Percentiles rank a stretch among this genome's conserved stretches.
These are phyloP conservation scores for Octonoba sinensis DNA, from an alignment of 2,888 invertebrate species.

Conservation along the genomic window DNA sequence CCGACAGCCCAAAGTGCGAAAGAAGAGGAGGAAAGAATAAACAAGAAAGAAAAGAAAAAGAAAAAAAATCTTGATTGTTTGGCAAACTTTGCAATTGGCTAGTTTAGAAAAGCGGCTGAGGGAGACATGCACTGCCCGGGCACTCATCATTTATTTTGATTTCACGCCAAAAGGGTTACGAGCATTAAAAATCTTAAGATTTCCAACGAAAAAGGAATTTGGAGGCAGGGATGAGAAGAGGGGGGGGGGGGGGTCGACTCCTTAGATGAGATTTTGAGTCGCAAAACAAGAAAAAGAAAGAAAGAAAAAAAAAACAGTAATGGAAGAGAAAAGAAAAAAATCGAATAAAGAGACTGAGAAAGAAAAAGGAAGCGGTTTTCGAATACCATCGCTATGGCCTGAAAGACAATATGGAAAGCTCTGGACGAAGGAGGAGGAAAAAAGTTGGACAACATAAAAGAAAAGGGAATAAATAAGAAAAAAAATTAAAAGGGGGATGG, in stretches of 20 bases:
- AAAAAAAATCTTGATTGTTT: constrained; percentile 45
- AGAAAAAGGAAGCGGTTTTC: constrained; percentile 10
- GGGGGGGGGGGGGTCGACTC: constrained; percentile 4
- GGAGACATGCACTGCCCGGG: constrained; percentile 19
- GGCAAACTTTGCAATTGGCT: constrained; percentile 57
- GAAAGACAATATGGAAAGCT: constrained; percentile 57
- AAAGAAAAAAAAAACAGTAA: not conserved
- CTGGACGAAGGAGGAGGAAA: constrained; percentile 7
- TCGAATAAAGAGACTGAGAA: not conserved
- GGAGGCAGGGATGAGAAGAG: not conserved
- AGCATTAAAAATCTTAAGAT: constrained; percentile 50
- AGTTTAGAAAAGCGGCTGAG: constrained; percentile 18
- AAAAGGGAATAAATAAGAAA: not conserved
- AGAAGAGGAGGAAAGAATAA: constrained; percentile 12
- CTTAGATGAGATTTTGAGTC: constrained; percentile 31
- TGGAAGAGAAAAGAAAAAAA: constrained; percentile 3
- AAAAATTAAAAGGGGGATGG: constrained; percentile 14
- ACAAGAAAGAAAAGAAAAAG: constrained; percentile 1
- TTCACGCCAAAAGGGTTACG: constrained; percentile 49
- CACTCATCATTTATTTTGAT: constrained; percentile 62
- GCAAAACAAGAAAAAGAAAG: constrained; percentile 10
- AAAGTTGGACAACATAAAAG: constrained; percentile 3
- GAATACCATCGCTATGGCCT: constrained; percentile 13
- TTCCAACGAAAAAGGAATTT: not conserved
- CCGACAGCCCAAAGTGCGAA: constrained; percentile 7